Percentiles rank a stretch among this genome's conserved stretches.
Evolutionary conservation across 2,113 vertebrate species (phyloP).

Genomic region (Pteropus alecto): DNA sequence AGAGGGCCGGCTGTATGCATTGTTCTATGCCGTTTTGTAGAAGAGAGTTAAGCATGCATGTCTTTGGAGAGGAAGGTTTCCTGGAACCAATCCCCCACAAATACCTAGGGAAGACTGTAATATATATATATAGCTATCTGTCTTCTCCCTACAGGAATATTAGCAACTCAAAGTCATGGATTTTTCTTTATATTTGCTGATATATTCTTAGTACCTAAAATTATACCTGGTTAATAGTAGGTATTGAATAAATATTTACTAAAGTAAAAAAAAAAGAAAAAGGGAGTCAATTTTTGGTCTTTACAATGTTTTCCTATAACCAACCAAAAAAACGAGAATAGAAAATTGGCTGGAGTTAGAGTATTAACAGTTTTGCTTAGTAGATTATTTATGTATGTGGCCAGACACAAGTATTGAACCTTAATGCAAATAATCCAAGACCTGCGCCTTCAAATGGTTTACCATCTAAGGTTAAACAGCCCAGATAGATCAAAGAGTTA

Average conservation of each 20-base stretch:
- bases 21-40: not conserved
- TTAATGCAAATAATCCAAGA: conserved; percentile 29
- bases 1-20: not conserved
- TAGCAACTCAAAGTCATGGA: not conserved
- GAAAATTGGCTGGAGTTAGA: not conserved
- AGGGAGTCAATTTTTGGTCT: not conserved
- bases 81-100: not conserved
- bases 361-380: not conserved
- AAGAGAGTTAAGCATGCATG: not conserved
- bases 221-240: not conserved
- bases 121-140: not conserved
- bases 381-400: not conserved
- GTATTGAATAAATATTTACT: not conserved
- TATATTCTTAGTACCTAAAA: not conserved
- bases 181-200: not conserved
- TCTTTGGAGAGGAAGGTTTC: not conserved
- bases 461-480: not conserved
- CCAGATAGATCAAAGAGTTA: not conserved
- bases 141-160: not conserved
- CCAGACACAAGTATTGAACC: not conserved
- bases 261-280: not conserved
- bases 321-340: not conserved
- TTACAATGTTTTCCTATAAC: not conserved
- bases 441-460: not conserved
- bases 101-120: not conserved